Evolutionary conservation across 2,888 invertebrate species (phyloP).

Genomic region (Orthonychiurus folsomi): DNA sequence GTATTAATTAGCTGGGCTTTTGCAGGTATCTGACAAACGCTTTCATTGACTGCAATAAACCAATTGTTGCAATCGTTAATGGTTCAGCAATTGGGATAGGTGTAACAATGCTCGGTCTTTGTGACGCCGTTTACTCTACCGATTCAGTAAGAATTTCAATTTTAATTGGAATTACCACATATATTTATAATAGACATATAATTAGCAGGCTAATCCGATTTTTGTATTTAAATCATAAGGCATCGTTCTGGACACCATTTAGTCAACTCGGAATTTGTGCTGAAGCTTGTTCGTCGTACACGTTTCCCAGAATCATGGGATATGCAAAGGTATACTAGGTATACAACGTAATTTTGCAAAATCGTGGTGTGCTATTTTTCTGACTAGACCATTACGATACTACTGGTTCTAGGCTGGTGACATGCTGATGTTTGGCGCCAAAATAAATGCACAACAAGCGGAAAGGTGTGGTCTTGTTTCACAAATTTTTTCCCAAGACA

Average conservation of each 20-base stretch:
- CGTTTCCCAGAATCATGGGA: constrained; percentile 76
- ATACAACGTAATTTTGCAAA: too few relatives aligned
- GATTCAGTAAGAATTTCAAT: constrained; percentile 67
- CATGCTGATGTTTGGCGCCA: constrained; percentile 58
- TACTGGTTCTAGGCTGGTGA: constrained; percentile 49
- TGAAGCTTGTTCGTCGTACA: constrained; percentile 79
- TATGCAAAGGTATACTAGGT: constrained; percentile 53
- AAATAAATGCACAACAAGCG: constrained; percentile 70
- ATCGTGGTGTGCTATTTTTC: not conserved
- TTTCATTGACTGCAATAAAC: constrained; percentile 77
- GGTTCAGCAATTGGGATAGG: constrained; percentile 89
- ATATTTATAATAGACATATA: too few relatives aligned
- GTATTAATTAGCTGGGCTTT: constrained; percentile 17
- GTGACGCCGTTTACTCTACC: constrained; percentile 80
- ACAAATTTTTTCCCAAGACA: constrained; percentile 58
- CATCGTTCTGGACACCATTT: constrained; percentile 83
- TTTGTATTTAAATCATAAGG: constrained; percentile 55
- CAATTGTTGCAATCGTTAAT: constrained; percentile 80
- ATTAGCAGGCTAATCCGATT: not conserved
- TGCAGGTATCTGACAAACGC: constrained; percentile 59
- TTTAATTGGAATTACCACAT: too few relatives aligned
- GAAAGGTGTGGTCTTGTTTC: constrained; percentile 65
- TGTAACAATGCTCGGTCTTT: constrained; percentile 71
- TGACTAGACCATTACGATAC: not conserved
- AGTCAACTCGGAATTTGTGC: constrained; percentile 69